A percentile compares a stretch with the other conserved stretches of the same genome.
Evolutionary conservation across 2,113 vertebrate genomes (phyloP).

Genomic region (Cyprinodon tularosa): DNA sequence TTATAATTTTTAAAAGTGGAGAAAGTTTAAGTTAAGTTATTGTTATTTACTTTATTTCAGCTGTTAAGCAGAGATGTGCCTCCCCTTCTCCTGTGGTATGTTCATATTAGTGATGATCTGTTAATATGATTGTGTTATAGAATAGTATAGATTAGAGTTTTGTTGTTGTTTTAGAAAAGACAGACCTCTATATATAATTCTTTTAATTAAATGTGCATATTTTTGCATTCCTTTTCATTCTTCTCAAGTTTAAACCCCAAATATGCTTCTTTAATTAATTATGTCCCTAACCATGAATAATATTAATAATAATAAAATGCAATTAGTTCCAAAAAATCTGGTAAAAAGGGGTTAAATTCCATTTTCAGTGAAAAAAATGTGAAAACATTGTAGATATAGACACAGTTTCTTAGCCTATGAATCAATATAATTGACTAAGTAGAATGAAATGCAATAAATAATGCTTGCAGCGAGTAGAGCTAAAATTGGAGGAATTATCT

Average conservation of each 20-base stretch:
- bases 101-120: constrained; percentile 22
- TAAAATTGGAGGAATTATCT: too few species aligned
- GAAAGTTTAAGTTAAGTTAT: constrained; percentile 2
- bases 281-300: too few species aligned
- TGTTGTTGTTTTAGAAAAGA: not conserved
- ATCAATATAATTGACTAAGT: not conserved
- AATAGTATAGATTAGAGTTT: not conserved
- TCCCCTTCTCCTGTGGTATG: constrained; percentile 38
- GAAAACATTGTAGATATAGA: not conserved
- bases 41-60: constrained; percentile 48
- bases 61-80: constrained; percentile 50
- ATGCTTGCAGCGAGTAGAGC: too few species aligned
- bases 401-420: not conserved
- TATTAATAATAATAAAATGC: too few species aligned
- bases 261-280: too few species aligned
- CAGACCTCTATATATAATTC: not conserved
- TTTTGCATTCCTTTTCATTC: too few species aligned
- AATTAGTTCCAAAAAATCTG: too few species aligned
- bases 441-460: too few species aligned
- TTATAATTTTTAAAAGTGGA: not conserved
- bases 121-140: not conserved
- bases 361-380: too few species aligned
- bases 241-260: too few species aligned
- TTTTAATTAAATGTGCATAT: not conserved
- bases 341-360: too few species aligned